phyloP scores from a whole-genome alignment of 2,113 vertebrate genomes.

The Clarias gariepinus region DNA sequence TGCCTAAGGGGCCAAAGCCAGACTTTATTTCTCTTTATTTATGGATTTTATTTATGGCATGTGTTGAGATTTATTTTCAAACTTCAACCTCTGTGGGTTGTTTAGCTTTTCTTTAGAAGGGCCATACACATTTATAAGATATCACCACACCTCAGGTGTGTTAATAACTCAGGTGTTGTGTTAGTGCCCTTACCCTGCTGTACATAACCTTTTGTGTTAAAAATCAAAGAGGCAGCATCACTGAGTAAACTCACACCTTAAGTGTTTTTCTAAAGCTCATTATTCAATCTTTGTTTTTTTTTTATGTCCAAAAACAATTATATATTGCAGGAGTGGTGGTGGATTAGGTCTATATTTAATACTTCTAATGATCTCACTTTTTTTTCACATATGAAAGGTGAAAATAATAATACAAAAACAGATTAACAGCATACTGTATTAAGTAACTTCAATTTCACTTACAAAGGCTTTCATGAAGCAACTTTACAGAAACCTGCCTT shows the following conservation, averaged over 20 bases:
- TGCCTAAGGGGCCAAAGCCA: constrained; percentile 11
- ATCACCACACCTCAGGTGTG: constrained; percentile 1
- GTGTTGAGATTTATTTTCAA: background rate
- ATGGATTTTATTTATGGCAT: constrained; percentile 18
- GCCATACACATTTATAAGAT: background rate
- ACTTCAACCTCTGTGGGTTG: background rate
- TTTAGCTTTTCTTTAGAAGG: background rate
- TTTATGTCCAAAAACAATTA: background rate
- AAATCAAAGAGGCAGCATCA: background rate
- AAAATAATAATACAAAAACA: background rate
- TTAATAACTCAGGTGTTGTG: background rate
- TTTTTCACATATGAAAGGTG: background rate
- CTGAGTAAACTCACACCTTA: background rate
- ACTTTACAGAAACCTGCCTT: background rate
- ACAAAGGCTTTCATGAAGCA: background rate
- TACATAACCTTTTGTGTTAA: background rate
- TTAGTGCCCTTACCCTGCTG: background rate
- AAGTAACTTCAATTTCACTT: background rate
- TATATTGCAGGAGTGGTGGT: background rate
- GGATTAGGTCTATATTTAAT: background rate
- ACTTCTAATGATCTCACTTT: background rate
- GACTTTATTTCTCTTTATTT: constrained; percentile 19
- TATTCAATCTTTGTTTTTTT: background rate
- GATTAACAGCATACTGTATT: background rate
- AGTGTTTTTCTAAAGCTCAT: background rate